Evolutionary conservation across 2,888 invertebrate species (phyloP).

Genomic region (Hetaerina titia): DNA sequence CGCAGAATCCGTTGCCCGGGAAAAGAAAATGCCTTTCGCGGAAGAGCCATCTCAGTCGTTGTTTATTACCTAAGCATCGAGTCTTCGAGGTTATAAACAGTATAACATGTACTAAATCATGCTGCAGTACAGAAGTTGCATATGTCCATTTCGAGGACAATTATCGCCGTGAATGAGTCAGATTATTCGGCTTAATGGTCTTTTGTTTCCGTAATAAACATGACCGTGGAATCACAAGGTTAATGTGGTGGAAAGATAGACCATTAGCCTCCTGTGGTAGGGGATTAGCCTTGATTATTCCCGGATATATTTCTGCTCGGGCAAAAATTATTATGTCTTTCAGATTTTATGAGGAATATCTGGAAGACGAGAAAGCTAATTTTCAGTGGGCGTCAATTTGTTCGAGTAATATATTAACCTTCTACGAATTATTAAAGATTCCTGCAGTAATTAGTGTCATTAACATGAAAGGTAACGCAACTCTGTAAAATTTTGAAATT

Average conservation of each 20-base stretch:
- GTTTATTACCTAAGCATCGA: background rate
- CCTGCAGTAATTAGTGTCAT: no score
- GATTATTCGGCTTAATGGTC: background rate
- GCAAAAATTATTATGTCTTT: no score
- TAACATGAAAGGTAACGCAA: no score
- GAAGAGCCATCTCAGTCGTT: conserved; percentile 17
- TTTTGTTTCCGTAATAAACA: background rate
- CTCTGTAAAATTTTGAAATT: no score
- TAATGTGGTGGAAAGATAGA: background rate
- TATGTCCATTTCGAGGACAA: background rate
- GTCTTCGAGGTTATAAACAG: background rate
- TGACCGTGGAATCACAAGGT: background rate
- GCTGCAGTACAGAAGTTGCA: background rate
- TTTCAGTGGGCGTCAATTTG: background rate
- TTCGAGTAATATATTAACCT: background rate
- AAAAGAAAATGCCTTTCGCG: background rate
- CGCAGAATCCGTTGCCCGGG: background rate
- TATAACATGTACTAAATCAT: background rate
- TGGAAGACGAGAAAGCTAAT: background rate
- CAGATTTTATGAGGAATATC: background rate
- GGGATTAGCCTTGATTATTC: background rate
- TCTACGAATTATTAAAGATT: no score
- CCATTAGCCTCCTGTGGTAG: background rate
- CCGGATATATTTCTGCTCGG: background rate
- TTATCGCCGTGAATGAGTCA: background rate